phyloP scores from a whole-genome alignment of 2,797 vertebrate genomes.

The Hypotaenidia philippensis region DNA sequence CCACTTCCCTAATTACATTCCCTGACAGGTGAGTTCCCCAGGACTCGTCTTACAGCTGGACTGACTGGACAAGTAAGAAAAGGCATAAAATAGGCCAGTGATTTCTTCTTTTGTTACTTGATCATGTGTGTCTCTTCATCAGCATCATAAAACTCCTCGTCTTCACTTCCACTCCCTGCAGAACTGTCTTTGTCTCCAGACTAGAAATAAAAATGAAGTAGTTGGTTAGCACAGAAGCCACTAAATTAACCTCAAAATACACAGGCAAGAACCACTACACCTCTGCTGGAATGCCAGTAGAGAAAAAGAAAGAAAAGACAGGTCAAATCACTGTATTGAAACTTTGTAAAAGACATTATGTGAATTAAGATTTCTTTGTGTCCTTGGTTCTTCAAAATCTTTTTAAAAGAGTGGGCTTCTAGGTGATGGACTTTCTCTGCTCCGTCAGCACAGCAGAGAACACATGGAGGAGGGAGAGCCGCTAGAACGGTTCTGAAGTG shows the following conservation, averaged over 20 bases:
- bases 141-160: conserved; percentile 82
- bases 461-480: not conserved
- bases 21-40: not conserved
- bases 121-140: conserved; percentile 83
- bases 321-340: not conserved
- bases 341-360: not conserved
- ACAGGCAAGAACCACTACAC: not conserved
- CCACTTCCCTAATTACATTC: not conserved
- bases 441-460: not conserved
- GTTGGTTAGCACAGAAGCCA: not conserved
- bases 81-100: not conserved
- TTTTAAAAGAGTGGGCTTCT: not conserved
- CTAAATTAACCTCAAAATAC: not conserved
- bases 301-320: not conserved
- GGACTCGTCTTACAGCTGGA: not conserved
- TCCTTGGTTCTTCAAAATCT: not conserved
- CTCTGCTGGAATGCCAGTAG: not conserved
- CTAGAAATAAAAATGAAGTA: conserved; percentile 45
- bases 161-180: conserved; percentile 75
- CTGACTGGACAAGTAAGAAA: conserved; percentile 1
- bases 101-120: conserved; percentile 67
- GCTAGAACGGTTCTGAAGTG: not conserved
- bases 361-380: not conserved
- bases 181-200: conserved; percentile 62
- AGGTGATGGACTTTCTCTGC: not conserved